A percentile compares a stretch with the other conserved stretches of the same genome.
phyloP scores from a whole-genome alignment of 2,797 vertebrate genomes.

The Sebastes reedi region DNA sequence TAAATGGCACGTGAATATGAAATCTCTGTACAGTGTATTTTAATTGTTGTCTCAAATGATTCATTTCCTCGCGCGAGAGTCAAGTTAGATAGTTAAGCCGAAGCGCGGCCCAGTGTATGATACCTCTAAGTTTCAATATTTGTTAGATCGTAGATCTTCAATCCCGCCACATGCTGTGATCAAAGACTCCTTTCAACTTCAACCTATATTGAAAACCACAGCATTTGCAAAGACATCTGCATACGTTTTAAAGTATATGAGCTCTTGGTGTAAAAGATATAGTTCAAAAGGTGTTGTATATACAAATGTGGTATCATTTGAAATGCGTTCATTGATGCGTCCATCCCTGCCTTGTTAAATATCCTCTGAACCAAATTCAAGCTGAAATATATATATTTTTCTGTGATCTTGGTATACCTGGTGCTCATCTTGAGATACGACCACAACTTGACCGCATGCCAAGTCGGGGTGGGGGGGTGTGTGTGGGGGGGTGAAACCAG shows the following conservation, averaged over 20 bases:
- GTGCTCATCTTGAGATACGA: slow-evolving; percentile 61
- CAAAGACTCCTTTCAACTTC: slow-evolving; percentile 65
- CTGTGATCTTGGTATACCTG: slow-evolving; percentile 44
- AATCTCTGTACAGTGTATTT: not conserved
- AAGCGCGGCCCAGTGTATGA: slow-evolving; percentile 10
- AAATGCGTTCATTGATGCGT: slow-evolving; percentile 8
- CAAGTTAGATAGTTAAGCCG: slow-evolving; percentile 5
- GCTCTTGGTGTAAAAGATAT: slow-evolving; percentile 8
- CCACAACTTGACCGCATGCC: slow-evolving; percentile 64
- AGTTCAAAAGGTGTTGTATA: slow-evolving; percentile 16
- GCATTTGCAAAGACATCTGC: slow-evolving; percentile 39
- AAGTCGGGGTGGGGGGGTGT: slow-evolving; percentile 47
- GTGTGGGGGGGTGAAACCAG: slow-evolving; percentile 44
- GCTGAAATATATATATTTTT: slow-evolving; percentile 23
- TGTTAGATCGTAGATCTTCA: slow-evolving; percentile 48
- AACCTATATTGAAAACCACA: slow-evolving; percentile 42
- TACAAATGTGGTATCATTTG: slow-evolving; percentile 8
- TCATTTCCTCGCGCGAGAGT: slow-evolving; percentile 5
- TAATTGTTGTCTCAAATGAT: slow-evolving; percentile 19
- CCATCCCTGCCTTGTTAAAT: slow-evolving; percentile 5
- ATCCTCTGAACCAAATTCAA: slow-evolving; percentile 27
- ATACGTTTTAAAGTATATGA: slow-evolving; percentile 28
- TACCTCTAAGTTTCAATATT: slow-evolving; percentile 51
- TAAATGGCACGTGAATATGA: slow-evolving; percentile 14
- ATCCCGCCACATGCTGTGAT: slow-evolving; percentile 56